These are phyloP conservation scores for Itoplectis maculator DNA, from an alignment of 2,888 invertebrate species.

Conservation along the genomic window DNA sequence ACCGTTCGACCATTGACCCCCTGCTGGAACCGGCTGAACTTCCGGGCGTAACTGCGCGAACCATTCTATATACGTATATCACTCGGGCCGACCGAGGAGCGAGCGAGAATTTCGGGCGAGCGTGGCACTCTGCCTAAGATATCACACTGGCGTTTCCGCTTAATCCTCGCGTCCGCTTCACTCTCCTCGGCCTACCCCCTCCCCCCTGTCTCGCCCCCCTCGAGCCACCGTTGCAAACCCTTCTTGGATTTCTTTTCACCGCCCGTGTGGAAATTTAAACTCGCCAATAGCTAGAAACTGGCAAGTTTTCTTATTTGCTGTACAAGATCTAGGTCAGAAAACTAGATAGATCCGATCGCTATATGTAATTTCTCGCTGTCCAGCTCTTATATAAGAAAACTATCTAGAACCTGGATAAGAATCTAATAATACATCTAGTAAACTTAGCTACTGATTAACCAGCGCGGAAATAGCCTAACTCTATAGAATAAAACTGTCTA, in stretches of 20 bases:
- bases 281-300: too few relatives aligned
- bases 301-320: too few relatives aligned
- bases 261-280: not conserved
- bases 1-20: constrained; percentile 25
- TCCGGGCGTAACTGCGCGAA: constrained; percentile 26
- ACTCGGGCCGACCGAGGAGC: constrained; percentile 13
- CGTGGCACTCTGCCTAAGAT: constrained; percentile 60
- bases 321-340: too few relatives aligned
- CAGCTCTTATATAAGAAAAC: too few relatives aligned
- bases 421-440: too few relatives aligned
- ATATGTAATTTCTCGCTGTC: too few relatives aligned
- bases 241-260: constrained; percentile 55
- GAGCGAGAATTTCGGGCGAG: constrained; percentile 46
- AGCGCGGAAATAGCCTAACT: too few relatives aligned
- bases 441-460: too few relatives aligned
- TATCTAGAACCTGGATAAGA: too few relatives aligned
- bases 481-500: too few relatives aligned
- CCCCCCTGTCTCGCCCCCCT: not conserved
- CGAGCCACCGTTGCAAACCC: constrained; percentile 23
- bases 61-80: constrained; percentile 35
- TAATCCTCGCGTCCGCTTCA: constrained; percentile 48
- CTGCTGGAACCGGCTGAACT: constrained; percentile 8
- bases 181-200: not conserved
- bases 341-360: too few relatives aligned
- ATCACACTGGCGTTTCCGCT: constrained; percentile 50